Conservation (phyloP, 1,140 invertebrate genomes). For the Hyles euphorbiae region DNA sequence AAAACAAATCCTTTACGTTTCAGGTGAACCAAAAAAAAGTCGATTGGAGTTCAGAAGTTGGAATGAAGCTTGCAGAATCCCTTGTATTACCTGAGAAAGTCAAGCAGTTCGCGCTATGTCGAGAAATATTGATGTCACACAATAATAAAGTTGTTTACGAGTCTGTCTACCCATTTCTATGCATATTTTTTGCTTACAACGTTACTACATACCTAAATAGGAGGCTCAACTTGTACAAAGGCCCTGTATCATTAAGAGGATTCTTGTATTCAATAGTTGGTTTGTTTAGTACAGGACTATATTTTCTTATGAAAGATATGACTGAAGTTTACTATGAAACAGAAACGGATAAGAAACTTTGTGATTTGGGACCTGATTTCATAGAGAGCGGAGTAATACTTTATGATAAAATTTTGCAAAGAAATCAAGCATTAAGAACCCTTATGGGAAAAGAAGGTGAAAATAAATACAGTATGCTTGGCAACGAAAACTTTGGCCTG, state of each 20-base stretch:
- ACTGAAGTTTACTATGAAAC: conserved; percentile 78
- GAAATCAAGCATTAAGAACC: conserved; percentile 82
- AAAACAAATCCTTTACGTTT: conserved; percentile 24
- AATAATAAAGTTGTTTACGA: conserved; percentile 76
- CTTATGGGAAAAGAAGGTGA: conserved; percentile 79
- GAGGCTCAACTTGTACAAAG: conserved; percentile 76
- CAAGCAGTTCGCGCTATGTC: conserved; percentile 85
- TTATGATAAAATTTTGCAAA: conserved; percentile 82
- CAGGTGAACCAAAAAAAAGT: conserved; percentile 76
- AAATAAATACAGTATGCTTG: conserved; percentile 77
- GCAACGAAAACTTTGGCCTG: conserved; percentile 82
- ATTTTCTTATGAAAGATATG: conserved; percentile 80
- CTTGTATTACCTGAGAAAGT: conserved; percentile 83
- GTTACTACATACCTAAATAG: conserved; percentile 71
- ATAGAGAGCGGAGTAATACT: conserved; percentile 83
- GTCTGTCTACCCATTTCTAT: conserved; percentile 65
- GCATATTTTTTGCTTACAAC: conserved; percentile 71
- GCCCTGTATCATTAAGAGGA: conserved; percentile 68
- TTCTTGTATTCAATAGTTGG: conserved; percentile 77
- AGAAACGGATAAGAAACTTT: conserved; percentile 78
- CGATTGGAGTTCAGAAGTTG: conserved; percentile 78
- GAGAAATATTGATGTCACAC: conserved; percentile 79
- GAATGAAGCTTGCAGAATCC: conserved; percentile 78
- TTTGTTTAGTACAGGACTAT: conserved; percentile 77
- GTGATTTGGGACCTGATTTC: conserved; percentile 77